Conservation (phyloP, 2,888 invertebrate species). For the Volucella bombylans region DNA sequence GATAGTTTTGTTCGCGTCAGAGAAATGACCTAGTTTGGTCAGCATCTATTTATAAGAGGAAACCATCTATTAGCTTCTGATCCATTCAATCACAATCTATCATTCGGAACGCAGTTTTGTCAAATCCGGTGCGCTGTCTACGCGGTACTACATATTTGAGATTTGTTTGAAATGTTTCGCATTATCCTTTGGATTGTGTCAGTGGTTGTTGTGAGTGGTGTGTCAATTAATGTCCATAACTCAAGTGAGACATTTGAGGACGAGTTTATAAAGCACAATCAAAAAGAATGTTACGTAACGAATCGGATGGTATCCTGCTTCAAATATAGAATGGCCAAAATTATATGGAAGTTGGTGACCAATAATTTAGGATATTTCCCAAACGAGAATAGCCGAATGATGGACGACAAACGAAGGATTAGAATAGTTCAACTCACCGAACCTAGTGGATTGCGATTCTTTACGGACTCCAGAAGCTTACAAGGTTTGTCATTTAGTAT, state of each 20-base stretch:
- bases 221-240: conserved; percentile 30
- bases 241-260: conserved; percentile 70
- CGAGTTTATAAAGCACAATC: conserved; percentile 79
- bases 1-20: conserved; percentile 48
- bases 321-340: conserved; percentile 80
- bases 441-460: conserved; percentile 78
- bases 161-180: conserved; percentile 25
- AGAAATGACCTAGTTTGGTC: conserved; percentile 53
- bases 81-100: conserved; percentile 50
- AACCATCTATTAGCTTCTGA: conserved; percentile 6
- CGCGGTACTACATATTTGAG: not conserved
- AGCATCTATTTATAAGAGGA: conserved; percentile 57
- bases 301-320: conserved; percentile 80
- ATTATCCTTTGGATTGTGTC: conserved; percentile 44
- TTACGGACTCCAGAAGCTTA: conserved; percentile 78
- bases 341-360: conserved; percentile 80
- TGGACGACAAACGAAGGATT: conserved; percentile 76
- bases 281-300: conserved; percentile 79
- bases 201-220: conserved; percentile 25
- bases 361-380: conserved; percentile 80
- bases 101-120: conserved; percentile 37
- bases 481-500: conserved; percentile 77
- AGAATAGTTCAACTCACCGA: conserved; percentile 79
- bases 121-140: not conserved
- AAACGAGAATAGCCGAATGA: conserved; percentile 78